These are phyloP conservation scores for Scaptomyza cyrtandrae DNA, from an alignment of 2,888 invertebrate species.

Conservation along the genomic window DNA sequence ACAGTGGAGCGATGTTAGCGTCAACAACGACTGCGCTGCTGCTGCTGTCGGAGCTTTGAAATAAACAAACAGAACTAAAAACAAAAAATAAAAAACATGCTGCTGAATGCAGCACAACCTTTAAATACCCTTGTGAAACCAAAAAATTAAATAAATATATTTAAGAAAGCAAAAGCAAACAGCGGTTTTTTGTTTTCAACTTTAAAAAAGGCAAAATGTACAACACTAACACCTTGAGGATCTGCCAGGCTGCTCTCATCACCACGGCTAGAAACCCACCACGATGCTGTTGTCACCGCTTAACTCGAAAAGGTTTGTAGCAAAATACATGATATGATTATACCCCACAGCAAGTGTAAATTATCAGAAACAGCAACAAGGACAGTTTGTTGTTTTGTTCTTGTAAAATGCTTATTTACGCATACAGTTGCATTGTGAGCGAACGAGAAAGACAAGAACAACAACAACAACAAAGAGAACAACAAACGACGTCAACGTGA, in stretches of 20 bases:
- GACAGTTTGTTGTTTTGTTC: conserved; percentile 45
- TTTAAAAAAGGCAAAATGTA: background rate
- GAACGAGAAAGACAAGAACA: conserved; percentile 11
- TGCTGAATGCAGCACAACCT: background rate
- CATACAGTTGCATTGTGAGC: conserved; percentile 62
- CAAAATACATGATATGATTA: background rate
- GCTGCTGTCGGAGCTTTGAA: conserved; percentile 45
- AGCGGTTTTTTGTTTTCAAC: too few relatives aligned
- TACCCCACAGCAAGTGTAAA: background rate
- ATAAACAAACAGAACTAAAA: conserved; percentile 58
- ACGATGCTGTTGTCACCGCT: background rate
- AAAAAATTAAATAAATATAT: too few relatives aligned
- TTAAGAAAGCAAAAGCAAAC: background rate
- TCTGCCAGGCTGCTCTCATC: background rate
- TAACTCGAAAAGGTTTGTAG: too few relatives aligned
- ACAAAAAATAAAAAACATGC: conserved; percentile 12
- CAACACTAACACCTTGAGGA: background rate
- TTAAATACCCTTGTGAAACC: conserved; percentile 1
- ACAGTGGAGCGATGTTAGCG: conserved; percentile 17
- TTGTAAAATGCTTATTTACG: conserved; percentile 75
- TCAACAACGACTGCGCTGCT: conserved; percentile 11
- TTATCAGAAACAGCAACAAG: conserved; percentile 30
- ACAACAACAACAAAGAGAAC: background rate
- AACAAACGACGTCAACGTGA: conserved; percentile 28
- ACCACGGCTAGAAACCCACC: background rate